A percentile compares a stretch with the other conserved stretches of the same genome.
These are phyloP conservation scores for Chrysochloris asiatica DNA, from an alignment of 2,113 vertebrate species.

Conservation along the genomic window DNA sequence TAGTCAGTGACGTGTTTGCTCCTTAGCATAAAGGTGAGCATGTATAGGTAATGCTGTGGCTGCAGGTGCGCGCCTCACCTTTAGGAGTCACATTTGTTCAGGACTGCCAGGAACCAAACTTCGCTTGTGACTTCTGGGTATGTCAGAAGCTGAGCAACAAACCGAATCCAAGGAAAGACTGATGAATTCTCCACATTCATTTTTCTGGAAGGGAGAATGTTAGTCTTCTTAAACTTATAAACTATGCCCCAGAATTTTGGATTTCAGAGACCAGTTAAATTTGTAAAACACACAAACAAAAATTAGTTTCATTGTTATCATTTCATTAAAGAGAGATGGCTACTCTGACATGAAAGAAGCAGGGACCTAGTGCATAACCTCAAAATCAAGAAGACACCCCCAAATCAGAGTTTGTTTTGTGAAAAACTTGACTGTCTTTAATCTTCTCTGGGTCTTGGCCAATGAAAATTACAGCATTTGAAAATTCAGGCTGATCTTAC, in stretches of 20 bases:
- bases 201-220: slow-evolving; percentile 45
- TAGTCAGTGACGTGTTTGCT: not conserved
- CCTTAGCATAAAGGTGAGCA: not conserved
- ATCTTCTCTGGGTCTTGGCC: not conserved
- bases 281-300: not conserved
- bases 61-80: not conserved
- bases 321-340: slow-evolving; percentile 26
- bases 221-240: slow-evolving; percentile 3
- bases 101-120: not conserved
- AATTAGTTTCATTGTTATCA: not conserved
- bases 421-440: not conserved
- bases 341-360: not conserved
- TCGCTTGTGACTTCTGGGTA: not conserved
- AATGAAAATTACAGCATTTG: not conserved
- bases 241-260: not conserved
- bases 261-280: slow-evolving; percentile 8
- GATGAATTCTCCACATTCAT: not conserved
- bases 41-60: not conserved
- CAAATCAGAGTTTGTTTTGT: too few relatives aligned
- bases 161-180: slow-evolving; percentile 21
- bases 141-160: not conserved
- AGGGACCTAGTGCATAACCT: not conserved
- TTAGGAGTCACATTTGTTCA: slow-evolving; percentile 4
- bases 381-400: not conserved
- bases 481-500: not conserved